Evolutionary conservation across 2,113 vertebrate species (phyloP).

Genomic region (Osmerus eperlanus): DNA sequence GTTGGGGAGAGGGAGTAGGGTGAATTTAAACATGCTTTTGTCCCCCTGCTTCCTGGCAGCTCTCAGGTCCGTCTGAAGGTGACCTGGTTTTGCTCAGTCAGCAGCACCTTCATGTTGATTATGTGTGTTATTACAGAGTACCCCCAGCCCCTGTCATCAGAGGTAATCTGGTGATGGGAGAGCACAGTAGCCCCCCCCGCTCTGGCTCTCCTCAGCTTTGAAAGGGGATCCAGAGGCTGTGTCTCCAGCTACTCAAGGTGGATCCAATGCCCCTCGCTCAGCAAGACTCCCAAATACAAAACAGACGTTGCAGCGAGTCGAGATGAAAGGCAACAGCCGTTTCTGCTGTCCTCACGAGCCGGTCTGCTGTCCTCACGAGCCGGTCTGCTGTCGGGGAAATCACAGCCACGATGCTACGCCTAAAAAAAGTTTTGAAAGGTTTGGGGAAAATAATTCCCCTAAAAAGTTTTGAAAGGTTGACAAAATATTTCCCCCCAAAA

Average conservation of each 20-base stretch:
- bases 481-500: too few relatives aligned
- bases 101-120: constrained; percentile 43
- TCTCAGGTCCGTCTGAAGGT: constrained; percentile 21
- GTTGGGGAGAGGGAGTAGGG: too few relatives aligned
- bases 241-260: constrained; percentile 66
- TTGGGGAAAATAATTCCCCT: too few relatives aligned
- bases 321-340: constrained; percentile 72
- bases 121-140: constrained; percentile 43
- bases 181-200: constrained; percentile 39
- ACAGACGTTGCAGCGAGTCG: constrained; percentile 72
- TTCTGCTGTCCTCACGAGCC: constrained; percentile 42
- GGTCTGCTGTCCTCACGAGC: constrained; percentile 70
- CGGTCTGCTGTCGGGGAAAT: constrained; percentile 60
- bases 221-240: constrained; percentile 66
- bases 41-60: too few relatives aligned
- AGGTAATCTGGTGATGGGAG: constrained; percentile 50
- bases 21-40: too few relatives aligned
- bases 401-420: too few relatives aligned
- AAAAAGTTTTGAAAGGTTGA: too few relatives aligned
- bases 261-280: constrained; percentile 72
- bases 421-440: too few relatives aligned
- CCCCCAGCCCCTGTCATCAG: constrained; percentile 45
- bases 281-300: constrained; percentile 75
- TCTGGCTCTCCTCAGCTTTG: constrained; percentile 62
- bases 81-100: not conserved